Evolutionary conservation across 1,140 invertebrate genomes (phyloP).

Genomic region (Eurosta solidaginis): DNA sequence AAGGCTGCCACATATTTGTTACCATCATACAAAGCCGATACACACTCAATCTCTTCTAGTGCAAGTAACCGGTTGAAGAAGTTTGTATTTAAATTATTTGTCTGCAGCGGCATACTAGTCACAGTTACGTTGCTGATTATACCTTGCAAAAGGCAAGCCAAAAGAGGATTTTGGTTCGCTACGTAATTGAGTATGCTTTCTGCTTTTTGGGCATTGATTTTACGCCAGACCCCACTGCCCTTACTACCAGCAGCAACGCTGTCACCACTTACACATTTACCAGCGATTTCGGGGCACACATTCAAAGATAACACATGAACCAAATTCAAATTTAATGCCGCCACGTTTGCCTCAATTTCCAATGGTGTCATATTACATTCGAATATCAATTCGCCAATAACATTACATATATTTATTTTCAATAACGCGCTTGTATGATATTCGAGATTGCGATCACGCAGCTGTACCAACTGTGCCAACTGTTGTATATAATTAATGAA

Average conservation of each 20-base stretch:
- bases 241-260: neutral
- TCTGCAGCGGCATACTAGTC: slow-evolving; percentile 48
- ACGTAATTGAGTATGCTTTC: slow-evolving; percentile 63
- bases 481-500: slow-evolving; percentile 60
- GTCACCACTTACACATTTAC: neutral
- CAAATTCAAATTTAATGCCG: slow-evolving; percentile 65
- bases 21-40: slow-evolving; percentile 60
- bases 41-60: slow-evolving; percentile 55
- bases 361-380: slow-evolving; percentile 62
- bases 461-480: slow-evolving; percentile 57
- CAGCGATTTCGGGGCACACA: slow-evolving; percentile 63
- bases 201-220: slow-evolving; percentile 37
- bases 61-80: slow-evolving; percentile 60
- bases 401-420: slow-evolving; percentile 54
- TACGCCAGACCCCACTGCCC: neutral
- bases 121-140: slow-evolving; percentile 57
- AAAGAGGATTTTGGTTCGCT: slow-evolving; percentile 63
- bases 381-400: slow-evolving; percentile 66
- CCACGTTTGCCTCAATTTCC: slow-evolving; percentile 64
- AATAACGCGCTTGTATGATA: slow-evolving; percentile 59
- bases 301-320: slow-evolving; percentile 65
- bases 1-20: slow-evolving; percentile 63
- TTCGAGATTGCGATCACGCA: slow-evolving; percentile 58
- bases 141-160: slow-evolving; percentile 64
- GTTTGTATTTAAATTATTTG: slow-evolving; percentile 37